Evolutionary conservation across 2,113 vertebrate genomes (phyloP), one percentile per base, ranked within the genome.

Genomic region (Patagioenas fasciata): DNA sequence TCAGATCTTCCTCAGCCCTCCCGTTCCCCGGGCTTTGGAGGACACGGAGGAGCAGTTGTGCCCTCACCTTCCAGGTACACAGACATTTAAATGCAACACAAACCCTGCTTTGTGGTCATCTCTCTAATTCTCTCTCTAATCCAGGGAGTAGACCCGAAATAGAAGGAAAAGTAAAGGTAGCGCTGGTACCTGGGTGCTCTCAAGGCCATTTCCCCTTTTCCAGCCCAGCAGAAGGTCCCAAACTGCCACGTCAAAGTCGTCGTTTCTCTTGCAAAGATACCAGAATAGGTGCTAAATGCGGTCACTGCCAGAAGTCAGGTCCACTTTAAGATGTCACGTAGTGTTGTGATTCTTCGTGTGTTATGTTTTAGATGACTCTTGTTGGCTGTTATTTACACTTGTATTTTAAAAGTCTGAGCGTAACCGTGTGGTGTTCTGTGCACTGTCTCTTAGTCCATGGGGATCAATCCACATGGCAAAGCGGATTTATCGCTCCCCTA

Each of bases 211-310:
- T 36, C 10, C 13, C 4, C 72, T 19, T 54, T 51, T 47, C 61
- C 17, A 15, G 48, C 48, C 60, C 53, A 18, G 60, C 51, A 51
- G 62, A 50, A 72, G 51, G 57, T 80, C 72, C 71, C 47, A 47
- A 26, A n/a, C n/a, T 3, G 15, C 3, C 0, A 10, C 3, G 12
- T 21, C 50, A 2, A 1, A 71, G 25, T 13, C 32, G 13, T 17
- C n/a, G 11, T 67, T 93, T 8, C 48, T 47, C 48, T 82, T 82
- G 31, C 14, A 31, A 7, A 44, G 38, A 36, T 14, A 6, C 1
- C 44, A 1, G 34, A 44, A 38, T 21, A 66, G 80, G 53, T 94
- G 80, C 80, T 90, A 9, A 15, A 15, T 29, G 24, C n/a, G 54
- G 5, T 74, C 80, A 60, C 74, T 87, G 85, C 78, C 92, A 77